Conservation (phyloP, 2,113 vertebrate species). For the Centrocercus urophasianus region DNA sequence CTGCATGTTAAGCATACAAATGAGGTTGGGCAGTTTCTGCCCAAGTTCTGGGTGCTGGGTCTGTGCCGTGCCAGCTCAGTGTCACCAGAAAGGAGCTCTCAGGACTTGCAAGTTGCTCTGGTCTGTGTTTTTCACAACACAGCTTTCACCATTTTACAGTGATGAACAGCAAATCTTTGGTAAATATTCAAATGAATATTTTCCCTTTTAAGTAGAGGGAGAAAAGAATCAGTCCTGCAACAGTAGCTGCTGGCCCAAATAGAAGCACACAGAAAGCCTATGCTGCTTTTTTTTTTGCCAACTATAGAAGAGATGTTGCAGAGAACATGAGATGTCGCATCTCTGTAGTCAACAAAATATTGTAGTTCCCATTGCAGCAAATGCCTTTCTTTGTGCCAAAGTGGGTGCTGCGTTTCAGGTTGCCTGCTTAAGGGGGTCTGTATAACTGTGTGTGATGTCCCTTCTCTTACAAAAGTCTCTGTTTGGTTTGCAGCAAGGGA, state of each 20-base stretch:
- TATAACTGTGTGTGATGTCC: not conserved
- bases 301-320: not conserved
- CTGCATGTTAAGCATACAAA: accelerated
- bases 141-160: not conserved
- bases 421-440: not conserved
- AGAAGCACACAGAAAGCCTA: not conserved
- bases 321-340: not conserved
- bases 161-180: not conserved
- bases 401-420: not conserved
- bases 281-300: not conserved
- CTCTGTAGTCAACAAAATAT: not conserved
- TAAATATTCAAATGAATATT: not conserved
- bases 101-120: not conserved
- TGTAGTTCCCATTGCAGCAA: not conserved
- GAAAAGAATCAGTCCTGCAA: not conserved
- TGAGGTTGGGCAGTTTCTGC: not conserved
- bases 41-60: not conserved
- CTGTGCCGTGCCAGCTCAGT: accelerated
- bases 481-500: slow-evolving; percentile 81
- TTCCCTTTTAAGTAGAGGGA: not conserved
- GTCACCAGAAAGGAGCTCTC: not conserved
- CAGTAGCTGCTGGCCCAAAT: not conserved
- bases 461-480: not conserved
- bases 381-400: not conserved
- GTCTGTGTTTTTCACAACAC: not conserved